phyloP scores from a whole-genome alignment of 2,888 invertebrate genomes.

The Latheticus oryzae region DNA sequence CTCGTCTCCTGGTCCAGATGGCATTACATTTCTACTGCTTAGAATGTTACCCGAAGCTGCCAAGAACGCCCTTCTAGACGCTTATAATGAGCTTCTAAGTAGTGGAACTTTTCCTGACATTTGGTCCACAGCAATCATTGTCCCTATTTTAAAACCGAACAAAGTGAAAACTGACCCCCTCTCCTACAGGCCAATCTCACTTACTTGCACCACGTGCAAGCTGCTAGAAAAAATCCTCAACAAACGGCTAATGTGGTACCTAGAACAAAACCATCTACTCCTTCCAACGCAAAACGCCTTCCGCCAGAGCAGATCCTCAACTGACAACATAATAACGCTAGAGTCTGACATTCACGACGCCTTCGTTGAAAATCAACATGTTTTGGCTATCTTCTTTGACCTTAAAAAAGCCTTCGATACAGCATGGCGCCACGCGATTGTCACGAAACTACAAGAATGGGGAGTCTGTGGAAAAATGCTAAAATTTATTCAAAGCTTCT shows the following conservation, averaged over 20 bases:
- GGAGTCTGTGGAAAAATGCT: constrained; percentile 11
- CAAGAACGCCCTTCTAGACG: constrained; percentile 17
- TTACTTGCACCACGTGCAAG: constrained; percentile 36
- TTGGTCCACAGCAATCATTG: constrained; percentile 33
- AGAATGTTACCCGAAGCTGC: constrained; percentile 25
- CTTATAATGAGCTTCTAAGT: constrained; percentile 30
- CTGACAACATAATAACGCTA: constrained; percentile 31
- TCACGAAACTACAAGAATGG: constrained; percentile 1
- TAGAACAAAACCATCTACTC: constrained; percentile 37
- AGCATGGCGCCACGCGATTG: constrained; percentile 2
- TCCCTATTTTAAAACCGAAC: constrained; percentile 34
- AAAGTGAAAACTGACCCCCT: constrained; percentile 32
- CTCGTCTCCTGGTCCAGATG: constrained; percentile 33
- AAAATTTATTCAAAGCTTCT: constrained; percentile 31
- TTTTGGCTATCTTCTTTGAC: constrained; percentile 25
- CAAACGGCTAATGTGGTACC: constrained; percentile 35
- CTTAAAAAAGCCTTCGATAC: constrained; percentile 22
- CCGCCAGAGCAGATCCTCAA: constrained; percentile 21
- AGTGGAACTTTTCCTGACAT: constrained; percentile 19
- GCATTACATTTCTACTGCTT: constrained; percentile 28
- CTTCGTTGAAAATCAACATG: constrained; percentile 33
- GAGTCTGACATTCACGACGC: constrained; percentile 31
- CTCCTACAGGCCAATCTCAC: constrained; percentile 40
- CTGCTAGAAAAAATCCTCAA: constrained; percentile 42
- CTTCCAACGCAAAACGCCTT: constrained; percentile 33